Base-by-base conservation (phyloP, 1,140 invertebrate species). In the Orchesella cincta region DNA sequence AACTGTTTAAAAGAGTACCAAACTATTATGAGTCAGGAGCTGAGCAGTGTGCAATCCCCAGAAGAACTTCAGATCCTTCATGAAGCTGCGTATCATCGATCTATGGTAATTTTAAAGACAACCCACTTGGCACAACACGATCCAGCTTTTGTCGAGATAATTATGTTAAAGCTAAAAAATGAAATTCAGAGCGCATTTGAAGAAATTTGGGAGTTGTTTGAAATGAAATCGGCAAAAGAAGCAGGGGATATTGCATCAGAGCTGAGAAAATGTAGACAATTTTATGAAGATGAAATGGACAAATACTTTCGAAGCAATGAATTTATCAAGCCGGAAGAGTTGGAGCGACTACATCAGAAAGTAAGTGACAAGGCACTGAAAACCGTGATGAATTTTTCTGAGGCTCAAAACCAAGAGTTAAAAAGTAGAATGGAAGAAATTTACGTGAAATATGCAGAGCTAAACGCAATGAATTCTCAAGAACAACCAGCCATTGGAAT, bases 401-500 rank as follows among this genome's bases (percentile, higher is more conserved):
- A 26, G n/a, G 26, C 23, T 8, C 23, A 26, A 23, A 57, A 12
- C 14, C 8, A 20, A 1, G 71, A 73, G 2, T 23, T 73, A 35
- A 29, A 36, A 18, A 14, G 23, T 2, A 5, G 1, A 2, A 23
- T 73, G 23, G 23, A 46, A n/a, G 71, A 23, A 20, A 36, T 23
- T 5, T 73, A 8, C 28, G 18, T 39, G 16, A 51, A n/a, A n/a
- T 73, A 73, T 35, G 23, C 12, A 28, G 34, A 39, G 14, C 3
- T 31, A 33, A 67, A 67, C 31, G 31, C 23, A 8, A 51, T 46
- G 39, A 73, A 73, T 31, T 8, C 29, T 12, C 12, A 36, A 1
- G n/a, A 39, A 1, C 33, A 73, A 20, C 71, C 71, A 16, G 71
- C 71, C 16, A 75, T 75, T 75, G 74, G 74, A 64, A 75, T 75